phyloP scores from a whole-genome alignment of 2,888 invertebrate species.

The Agrotis segetum region DNA sequence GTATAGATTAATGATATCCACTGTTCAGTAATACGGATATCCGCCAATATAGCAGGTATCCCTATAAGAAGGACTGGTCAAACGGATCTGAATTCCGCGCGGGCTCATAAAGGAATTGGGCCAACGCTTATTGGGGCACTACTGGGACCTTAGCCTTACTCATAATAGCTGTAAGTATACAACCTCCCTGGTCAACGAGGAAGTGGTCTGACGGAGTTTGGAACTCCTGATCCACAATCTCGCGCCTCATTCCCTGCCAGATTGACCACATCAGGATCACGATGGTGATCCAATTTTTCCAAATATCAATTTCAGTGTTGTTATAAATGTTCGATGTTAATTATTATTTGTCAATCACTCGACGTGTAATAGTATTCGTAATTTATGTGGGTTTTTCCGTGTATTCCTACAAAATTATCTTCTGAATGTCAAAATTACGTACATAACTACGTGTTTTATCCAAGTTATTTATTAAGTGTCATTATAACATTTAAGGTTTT shows the following conservation, averaged over 20 bases:
- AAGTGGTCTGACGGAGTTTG: neutral
- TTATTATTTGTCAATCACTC: slow-evolving; percentile 45
- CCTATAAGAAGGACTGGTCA: slow-evolving; percentile 12
- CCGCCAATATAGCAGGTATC: slow-evolving; percentile 2
- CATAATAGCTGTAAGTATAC: neutral
- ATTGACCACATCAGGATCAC: slow-evolving; percentile 5
- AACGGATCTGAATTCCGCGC: slow-evolving; percentile 15
- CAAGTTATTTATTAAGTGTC: slow-evolving; percentile 34
- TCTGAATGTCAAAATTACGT: slow-evolving; percentile 18
- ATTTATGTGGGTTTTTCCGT: slow-evolving; percentile 24
- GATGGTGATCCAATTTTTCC: slow-evolving; percentile 59
- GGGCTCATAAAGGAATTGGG: neutral
- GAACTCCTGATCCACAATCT: neutral
- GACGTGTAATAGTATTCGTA: slow-evolving; percentile 36
- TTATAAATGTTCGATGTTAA: slow-evolving; percentile 69
- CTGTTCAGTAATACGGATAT: neutral
- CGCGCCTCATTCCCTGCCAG: slow-evolving; percentile 7
- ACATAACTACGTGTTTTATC: slow-evolving; percentile 10
- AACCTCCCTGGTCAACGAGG: neutral
- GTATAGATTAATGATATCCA: slow-evolving; percentile 16
- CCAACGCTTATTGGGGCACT: neutral
- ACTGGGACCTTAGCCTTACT: neutral
- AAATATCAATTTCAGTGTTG: slow-evolving; percentile 43
- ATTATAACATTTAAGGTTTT: slow-evolving; percentile 36
- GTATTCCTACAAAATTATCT: slow-evolving; percentile 37